Base-by-base conservation (phyloP, 2,888 invertebrate genomes). In the Myopa testacea region DNA sequence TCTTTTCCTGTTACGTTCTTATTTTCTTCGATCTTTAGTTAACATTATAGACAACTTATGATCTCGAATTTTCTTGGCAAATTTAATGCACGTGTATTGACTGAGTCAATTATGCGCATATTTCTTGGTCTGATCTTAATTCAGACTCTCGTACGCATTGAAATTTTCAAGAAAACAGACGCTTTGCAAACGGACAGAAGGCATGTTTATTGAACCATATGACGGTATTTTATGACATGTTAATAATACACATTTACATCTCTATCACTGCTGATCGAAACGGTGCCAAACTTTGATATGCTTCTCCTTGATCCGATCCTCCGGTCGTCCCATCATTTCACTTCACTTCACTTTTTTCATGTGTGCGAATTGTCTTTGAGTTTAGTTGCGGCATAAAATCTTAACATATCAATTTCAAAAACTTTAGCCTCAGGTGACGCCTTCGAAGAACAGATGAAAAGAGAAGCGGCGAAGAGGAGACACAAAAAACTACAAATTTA, bases 211-310 rank as follows among this genome's bases (percentile, higher is more conserved):
- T 55, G 16, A n/a, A n/a, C 55, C 4, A n/a, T 37, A 55, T 14
- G 8, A 65, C 34, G 4, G n/a, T 74, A 52, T 65, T 69, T 67
- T 74, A 78, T 80, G 83, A 77, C 81, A 79, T 71, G 76, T 72
- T 76, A 78, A 77, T 78, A 62, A 70, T 63, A 55, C 19, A 37
- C 75, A 72, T 75, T 62, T 65, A 79, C 77, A 77, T 75, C 72
- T 75, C 76, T 58, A 75, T 76, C 62, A 14, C 40, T 37, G 70
- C 5, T 65, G 62, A 62, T 65, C 37, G 38, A 34, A 12, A 38
- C 14, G 4, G 3, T 38, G 16, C 37, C 65, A 4, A 14, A 14
- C 4, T 34, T 12, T 38, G 34, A 37, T 65, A 65, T 14, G 62
- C 55, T 16, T 14, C 50, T n/a, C 55, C 16, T 55, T n/a, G 55